phyloP scores from a whole-genome alignment of 2,113 vertebrate genomes.

The Phoenicopterus ruber region DNA sequence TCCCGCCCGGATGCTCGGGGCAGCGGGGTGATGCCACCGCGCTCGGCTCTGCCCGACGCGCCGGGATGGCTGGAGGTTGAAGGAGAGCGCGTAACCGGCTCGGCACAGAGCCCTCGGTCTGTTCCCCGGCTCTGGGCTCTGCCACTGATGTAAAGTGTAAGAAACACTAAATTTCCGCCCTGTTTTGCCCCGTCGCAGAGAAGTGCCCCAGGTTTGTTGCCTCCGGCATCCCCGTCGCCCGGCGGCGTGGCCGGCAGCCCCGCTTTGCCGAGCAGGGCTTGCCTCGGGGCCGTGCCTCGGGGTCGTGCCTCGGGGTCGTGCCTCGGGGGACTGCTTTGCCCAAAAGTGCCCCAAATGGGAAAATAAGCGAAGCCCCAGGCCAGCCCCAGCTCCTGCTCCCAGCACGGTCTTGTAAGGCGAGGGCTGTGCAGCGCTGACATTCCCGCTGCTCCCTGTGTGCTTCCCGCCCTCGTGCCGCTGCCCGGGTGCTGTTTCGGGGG shows the following conservation, averaged over 20 bases:
- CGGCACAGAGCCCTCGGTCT: fast-evolving
- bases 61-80: not conserved
- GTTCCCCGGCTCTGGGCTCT: fast-evolving
- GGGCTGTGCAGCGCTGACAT: fast-evolving
- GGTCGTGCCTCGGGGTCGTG: not conserved
- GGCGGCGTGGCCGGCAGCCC: not conserved
- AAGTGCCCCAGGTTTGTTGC: fast-evolving
- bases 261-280: not conserved
- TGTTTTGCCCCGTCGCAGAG: fast-evolving
- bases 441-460: fast-evolving
- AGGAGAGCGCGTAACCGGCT: fast-evolving
- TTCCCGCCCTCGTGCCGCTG: not conserved
- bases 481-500: not conserved
- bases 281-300: fast-evolving
- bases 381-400: not conserved
- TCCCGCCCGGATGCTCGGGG: not conserved
- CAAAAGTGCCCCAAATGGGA: not conserved
- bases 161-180: fast-evolving
- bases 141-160: fast-evolving
- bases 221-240: not conserved
- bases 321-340: not conserved
- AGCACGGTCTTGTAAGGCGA: fast-evolving
- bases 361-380: not conserved
- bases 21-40: not conserved
- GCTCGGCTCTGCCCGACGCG: not conserved